Evolutionary conservation across 2,888 invertebrate genomes (phyloP).

Genomic region (Scaptomyza reducta): DNA sequence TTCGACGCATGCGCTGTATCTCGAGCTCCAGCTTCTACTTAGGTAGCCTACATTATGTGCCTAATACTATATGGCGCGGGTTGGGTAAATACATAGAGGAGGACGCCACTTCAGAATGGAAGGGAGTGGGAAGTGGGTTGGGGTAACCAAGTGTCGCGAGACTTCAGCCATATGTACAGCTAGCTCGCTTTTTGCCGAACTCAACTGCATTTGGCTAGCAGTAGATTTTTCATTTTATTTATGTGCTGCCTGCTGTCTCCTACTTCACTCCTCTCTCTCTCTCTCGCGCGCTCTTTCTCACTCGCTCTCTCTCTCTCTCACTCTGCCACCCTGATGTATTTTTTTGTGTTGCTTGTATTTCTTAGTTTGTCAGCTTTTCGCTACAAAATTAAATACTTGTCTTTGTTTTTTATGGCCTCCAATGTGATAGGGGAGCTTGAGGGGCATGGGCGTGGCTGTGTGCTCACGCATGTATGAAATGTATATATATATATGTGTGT

Average conservation of each 20-base stretch:
- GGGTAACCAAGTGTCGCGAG: conserved; percentile 54
- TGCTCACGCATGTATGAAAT: conserved; percentile 13
- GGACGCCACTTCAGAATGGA: too few species aligned
- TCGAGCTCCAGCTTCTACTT: conserved; percentile 3
- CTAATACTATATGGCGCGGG: conserved; percentile 49
- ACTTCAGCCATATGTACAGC: conserved; percentile 49
- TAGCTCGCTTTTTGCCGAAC: conserved; percentile 36
- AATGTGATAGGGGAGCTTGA: background rate
- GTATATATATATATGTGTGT: background rate
- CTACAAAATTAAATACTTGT: conserved; percentile 81
- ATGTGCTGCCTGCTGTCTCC: conserved; percentile 62
- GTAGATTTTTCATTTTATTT: conserved; percentile 81
- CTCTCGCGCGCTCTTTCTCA: background rate
- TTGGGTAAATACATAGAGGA: conserved; percentile 39
- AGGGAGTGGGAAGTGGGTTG: background rate
- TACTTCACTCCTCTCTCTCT: conserved; percentile 9
- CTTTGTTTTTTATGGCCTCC: conserved; percentile 61
- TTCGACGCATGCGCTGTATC: conserved; percentile 57
- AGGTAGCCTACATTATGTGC: conserved; percentile 76
- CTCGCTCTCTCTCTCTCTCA: background rate
- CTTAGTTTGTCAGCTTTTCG: conserved; percentile 65
- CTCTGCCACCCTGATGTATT: background rate
- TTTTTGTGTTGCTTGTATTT: conserved; percentile 29
- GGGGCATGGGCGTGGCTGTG: conserved; percentile 35
- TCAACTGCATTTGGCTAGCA: conserved; percentile 75